A percentile compares a stretch with the other conserved stretches of the same genome.
These are phyloP conservation scores for Alosa sapidissima DNA, from an alignment of 2,797 vertebrate species.

Conservation along the genomic window DNA sequence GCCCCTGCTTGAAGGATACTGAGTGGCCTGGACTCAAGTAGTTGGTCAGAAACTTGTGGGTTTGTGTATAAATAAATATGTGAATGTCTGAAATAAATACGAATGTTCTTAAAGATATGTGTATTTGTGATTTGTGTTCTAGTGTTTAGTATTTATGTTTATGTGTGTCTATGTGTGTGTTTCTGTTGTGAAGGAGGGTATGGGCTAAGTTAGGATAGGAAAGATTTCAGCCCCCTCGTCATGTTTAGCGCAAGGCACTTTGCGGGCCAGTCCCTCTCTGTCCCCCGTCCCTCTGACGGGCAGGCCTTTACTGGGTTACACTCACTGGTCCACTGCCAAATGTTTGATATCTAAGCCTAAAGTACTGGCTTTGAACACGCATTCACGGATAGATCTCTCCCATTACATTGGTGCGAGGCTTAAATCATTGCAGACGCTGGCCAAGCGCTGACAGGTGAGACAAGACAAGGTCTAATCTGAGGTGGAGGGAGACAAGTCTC, in stretches of 20 bases:
- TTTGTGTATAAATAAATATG: neutral
- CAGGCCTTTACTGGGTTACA: conserved; percentile 68
- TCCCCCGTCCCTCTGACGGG: conserved; percentile 44
- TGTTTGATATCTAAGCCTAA: conserved; percentile 76
- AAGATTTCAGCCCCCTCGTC: conserved; percentile 41
- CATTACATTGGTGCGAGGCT: conserved; percentile 56
- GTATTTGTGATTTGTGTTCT: too few relatives aligned
- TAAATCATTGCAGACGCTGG: conserved; percentile 57
- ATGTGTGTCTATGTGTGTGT: neutral
- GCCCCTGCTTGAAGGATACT: neutral
- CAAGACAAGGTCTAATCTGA: conserved; percentile 62
- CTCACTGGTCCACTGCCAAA: conserved; percentile 64
- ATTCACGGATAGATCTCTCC: conserved; percentile 59
- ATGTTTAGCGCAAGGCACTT: conserved; percentile 37
- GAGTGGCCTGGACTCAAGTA: neutral
- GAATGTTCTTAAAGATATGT: neutral
- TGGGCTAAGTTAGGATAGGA: conserved; percentile 44
- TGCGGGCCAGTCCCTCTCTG: conserved; percentile 54
- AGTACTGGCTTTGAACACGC: conserved; percentile 69
- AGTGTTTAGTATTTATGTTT: neutral
- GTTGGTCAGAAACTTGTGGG: neutral
- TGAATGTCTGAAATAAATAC: neutral
- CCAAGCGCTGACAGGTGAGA: conserved; percentile 65
- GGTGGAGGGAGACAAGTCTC: conserved; percentile 44
- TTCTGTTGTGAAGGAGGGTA: neutral